Base-by-base conservation (phyloP, 2,113 vertebrate genomes). In the Cricetomys ansorgei region DNA sequence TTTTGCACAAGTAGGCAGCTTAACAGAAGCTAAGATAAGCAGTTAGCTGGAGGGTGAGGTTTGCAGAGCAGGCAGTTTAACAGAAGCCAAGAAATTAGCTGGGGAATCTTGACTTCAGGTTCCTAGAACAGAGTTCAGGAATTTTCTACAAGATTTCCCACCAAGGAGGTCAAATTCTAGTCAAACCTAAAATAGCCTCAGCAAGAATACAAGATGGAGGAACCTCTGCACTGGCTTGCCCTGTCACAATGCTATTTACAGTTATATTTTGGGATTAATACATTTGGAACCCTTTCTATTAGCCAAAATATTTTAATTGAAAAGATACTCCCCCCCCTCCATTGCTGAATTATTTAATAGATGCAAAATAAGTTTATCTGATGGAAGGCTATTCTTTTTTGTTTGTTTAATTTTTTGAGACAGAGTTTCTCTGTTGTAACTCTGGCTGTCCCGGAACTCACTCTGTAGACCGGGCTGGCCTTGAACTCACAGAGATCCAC, bases 281-380 rank as follows among this genome's bases (percentile, higher is more conserved):
- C 88, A 40, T 95, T n/a, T 85, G 69, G 92, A 93, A 95, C 10
- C 31, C 94, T 77, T 40, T 91, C 83, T 94, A 64, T 94, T 29
- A 40, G 19, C 8, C 25, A 73, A 86, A 76, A 45, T 83, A 69
- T 88, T 92, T 91, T 50, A 87, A 86, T 34, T 80, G 65, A 88
- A 27, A 88, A 76, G n/a, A 50, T 93, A 27, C 29, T 86, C 50
- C 77, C 27, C 50, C 77, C 27, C 92, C 37, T 72, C 21, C 57
- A 55, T 13, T 87, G 1, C 37, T 92, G 70, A 77, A 73, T 93
- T 69, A 76, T 75, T 94, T 67, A 89, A 79, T 93, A 86, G 94
- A 15, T 2, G 53, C 48, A n/a, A 50, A 94, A 29, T n/a, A 80
- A 96, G 57, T 72, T 13, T 12, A n/a, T 19, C 76, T 84, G 50